Percentiles rank a stretch among this genome's conserved stretches.
These are phyloP conservation scores for Anabacerthia variegaticeps DNA, from an alignment of 2,797 vertebrate genomes.

Conservation along the genomic window DNA sequence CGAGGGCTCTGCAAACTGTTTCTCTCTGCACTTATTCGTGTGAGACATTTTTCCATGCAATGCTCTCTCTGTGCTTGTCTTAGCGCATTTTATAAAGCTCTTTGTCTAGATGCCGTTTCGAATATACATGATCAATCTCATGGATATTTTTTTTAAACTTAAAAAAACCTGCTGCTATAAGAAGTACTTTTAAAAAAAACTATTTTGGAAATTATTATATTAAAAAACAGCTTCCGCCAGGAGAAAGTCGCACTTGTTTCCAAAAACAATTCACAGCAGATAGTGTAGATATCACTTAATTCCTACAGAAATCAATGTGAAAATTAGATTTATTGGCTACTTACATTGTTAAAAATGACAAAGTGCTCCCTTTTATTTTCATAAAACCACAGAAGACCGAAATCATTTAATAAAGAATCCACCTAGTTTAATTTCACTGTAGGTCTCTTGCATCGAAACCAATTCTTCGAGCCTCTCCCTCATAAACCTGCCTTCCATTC, in stretches of 20 bases:
- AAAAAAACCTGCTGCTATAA: not conserved
- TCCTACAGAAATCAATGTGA: slow-evolving; percentile 75
- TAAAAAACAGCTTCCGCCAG: not conserved
- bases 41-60: not conserved
- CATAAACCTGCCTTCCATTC: not conserved
- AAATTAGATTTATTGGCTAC: slow-evolving; percentile 79
- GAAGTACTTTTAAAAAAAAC: not conserved
- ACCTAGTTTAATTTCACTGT: slow-evolving; percentile 66
- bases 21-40: not conserved
- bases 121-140: not conserved
- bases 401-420: slow-evolving; percentile 74
- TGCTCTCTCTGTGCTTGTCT: not conserved
- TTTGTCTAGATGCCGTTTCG: not conserved
- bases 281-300: slow-evolving; percentile 73
- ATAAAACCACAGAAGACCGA: slow-evolving; percentile 74
- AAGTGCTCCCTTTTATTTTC: slow-evolving; percentile 78
- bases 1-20: not conserved
- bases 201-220: not conserved
- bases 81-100: not conserved
- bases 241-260: slow-evolving; percentile 33
- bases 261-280: slow-evolving; percentile 66
- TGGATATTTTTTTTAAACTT: not conserved
- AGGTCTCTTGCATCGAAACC: slow-evolving; percentile 33
- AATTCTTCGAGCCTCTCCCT: not conserved
- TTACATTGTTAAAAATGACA: slow-evolving; percentile 80